Conservation (phyloP, 2,888 invertebrate genomes). For the Xanthorhoe designata region DNA sequence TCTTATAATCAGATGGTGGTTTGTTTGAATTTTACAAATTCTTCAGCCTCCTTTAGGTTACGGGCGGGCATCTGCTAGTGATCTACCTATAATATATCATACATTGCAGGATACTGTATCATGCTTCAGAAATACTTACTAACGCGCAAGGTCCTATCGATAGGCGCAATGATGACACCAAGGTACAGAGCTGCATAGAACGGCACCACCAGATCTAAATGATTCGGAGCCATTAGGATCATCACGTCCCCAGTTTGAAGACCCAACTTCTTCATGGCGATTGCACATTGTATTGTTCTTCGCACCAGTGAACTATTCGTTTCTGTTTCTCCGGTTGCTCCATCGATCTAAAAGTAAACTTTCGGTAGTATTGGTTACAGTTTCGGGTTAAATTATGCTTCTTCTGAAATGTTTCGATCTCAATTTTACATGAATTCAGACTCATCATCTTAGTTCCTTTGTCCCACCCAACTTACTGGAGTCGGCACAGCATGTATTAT, state of each 20-base stretch:
- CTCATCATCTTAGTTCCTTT: too few relatives aligned
- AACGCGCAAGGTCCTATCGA: not conserved
- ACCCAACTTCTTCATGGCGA: slow-evolving; percentile 63
- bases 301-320: slow-evolving; percentile 63
- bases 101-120: not conserved
- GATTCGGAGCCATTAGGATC: slow-evolving; percentile 74
- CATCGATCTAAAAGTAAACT: slow-evolving; percentile 55
- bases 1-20: too few relatives aligned
- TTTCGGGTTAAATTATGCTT: too few relatives aligned
- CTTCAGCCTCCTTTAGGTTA: too few relatives aligned
- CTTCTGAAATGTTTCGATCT: too few relatives aligned
- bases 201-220: slow-evolving; percentile 71
- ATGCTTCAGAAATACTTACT: not conserved
- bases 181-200: slow-evolving; percentile 75
- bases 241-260: slow-evolving; percentile 72
- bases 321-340: slow-evolving; percentile 62
- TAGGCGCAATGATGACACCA: slow-evolving; percentile 60
- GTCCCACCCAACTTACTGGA: too few relatives aligned
- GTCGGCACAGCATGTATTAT: too few relatives aligned
- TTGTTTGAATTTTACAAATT: too few relatives aligned
- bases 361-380: not conserved
- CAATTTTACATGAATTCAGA: too few relatives aligned
- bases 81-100: too few relatives aligned
- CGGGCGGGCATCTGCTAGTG: too few relatives aligned
- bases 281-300: slow-evolving; percentile 66